phyloP scores from a whole-genome alignment of 2,888 invertebrate genomes.

The Halictus ligatus region DNA sequence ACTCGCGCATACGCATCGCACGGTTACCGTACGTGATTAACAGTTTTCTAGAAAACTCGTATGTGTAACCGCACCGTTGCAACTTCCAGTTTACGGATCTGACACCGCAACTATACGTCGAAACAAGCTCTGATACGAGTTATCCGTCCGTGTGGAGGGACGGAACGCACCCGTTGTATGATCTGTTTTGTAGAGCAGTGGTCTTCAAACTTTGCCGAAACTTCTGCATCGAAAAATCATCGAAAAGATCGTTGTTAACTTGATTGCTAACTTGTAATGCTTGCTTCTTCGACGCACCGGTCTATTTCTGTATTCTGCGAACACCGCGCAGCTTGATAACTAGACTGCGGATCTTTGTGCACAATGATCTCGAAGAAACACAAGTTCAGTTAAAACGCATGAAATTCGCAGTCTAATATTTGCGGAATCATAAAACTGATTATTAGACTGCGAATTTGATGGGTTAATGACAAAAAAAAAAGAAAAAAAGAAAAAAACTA shows the following conservation, averaged over 20 bases:
- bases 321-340: background rate
- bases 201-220: background rate
- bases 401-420: background rate
- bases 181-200: background rate
- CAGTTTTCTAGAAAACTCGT: conserved; percentile 14
- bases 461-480: no score
- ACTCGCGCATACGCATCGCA: background rate
- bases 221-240: background rate
- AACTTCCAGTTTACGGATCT: conserved; percentile 65
- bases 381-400: background rate
- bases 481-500: no score
- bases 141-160: conserved; percentile 38
- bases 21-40: conserved; percentile 35
- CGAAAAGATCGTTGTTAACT: background rate
- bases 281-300: background rate
- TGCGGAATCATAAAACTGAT: no score
- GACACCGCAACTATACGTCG: conserved; percentile 13
- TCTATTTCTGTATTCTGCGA: background rate
- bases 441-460: no score
- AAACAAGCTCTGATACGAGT: conserved; percentile 18
- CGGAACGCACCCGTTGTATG: conserved; percentile 5
- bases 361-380: no score
- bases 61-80: conserved; percentile 6
- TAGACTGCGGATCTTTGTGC: background rate
- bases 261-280: background rate